Percentiles rank a stretch among this genome's conserved stretches.
Conservation (phyloP, 1,140 invertebrate genomes). For the Hetaerina americana region DNA sequence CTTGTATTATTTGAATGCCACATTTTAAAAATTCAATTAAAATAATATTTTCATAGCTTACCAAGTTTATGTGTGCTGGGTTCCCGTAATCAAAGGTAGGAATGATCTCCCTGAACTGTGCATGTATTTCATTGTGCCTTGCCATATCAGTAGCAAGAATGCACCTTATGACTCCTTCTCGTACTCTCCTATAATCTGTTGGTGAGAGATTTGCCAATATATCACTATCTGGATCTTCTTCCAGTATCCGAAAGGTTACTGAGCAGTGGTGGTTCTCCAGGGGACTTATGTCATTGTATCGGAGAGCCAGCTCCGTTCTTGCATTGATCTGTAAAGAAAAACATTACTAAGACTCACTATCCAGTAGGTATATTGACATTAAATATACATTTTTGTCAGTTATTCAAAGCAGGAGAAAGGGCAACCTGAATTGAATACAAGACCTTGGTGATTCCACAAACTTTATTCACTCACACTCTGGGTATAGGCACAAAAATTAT, state of each 20-base stretch:
- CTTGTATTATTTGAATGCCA: no score
- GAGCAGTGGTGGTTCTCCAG: conserved; percentile 84
- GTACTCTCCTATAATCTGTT: conserved; percentile 44
- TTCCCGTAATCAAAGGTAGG: conserved; percentile 62
- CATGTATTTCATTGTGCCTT: conserved; percentile 72
- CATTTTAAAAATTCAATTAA: no score
- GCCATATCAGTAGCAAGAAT: conserved; percentile 81
- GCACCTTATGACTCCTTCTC: conserved; percentile 73
- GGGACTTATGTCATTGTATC: conserved; percentile 81
- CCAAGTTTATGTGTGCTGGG: conserved; percentile 64
- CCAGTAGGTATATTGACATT: no score
- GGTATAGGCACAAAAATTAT: no score
- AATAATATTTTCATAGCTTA: no score
- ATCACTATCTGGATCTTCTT: conserved; percentile 59
- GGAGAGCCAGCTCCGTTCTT: conserved; percentile 65
- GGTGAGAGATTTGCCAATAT: conserved; percentile 55
- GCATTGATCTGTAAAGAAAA: conserved; percentile 52
- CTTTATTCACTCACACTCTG: no score
- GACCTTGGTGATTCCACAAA: no score
- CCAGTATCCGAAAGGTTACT: conserved; percentile 65
- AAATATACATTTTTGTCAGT: no score
- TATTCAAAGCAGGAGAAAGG: no score
- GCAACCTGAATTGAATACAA: no score
- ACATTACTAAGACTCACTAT: no score
- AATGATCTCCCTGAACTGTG: conserved; percentile 54